phyloP scores from a whole-genome alignment of 2,888 invertebrate species.

The Rhopalosiphum nymphaeae region DNA sequence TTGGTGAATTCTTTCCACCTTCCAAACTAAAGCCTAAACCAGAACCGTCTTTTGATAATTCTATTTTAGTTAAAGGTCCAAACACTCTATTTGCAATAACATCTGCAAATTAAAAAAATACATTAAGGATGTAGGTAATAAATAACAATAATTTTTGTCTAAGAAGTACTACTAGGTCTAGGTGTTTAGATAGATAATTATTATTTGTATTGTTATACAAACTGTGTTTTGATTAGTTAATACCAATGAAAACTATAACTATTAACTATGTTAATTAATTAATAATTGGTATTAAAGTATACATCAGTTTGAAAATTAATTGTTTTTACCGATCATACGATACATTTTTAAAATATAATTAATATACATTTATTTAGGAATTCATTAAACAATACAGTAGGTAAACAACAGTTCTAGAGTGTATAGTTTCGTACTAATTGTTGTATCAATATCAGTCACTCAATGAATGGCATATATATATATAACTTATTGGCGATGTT shows the following conservation, averaged over 20 bases:
- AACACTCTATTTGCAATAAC: constrained; percentile 71
- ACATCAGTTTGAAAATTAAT: background rate
- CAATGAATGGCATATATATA: background rate
- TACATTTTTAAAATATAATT: background rate
- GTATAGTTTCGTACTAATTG: background rate
- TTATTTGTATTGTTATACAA: background rate
- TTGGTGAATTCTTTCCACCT: constrained; percentile 91
- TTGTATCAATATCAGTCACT: background rate
- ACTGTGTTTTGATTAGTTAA: background rate
- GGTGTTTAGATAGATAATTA: too few relatives aligned
- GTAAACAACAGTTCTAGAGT: background rate
- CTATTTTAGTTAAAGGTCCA: constrained; percentile 73
- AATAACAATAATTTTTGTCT: background rate
- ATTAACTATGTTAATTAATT: background rate
- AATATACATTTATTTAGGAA: background rate
- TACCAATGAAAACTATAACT: background rate
- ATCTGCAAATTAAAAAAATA: background rate
- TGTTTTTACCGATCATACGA: background rate
- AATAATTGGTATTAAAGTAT: background rate
- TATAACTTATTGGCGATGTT: too few relatives aligned
- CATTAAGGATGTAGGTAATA: background rate
- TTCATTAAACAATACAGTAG: background rate
- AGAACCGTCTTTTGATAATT: constrained; percentile 81
- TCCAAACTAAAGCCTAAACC: constrained; percentile 95
- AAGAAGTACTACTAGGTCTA: background rate